A percentile compares a stretch with the other conserved stretches of the same genome.
Evolutionary conservation across 1,140 invertebrate species (phyloP).

Genomic region (Pinna nobilis): DNA sequence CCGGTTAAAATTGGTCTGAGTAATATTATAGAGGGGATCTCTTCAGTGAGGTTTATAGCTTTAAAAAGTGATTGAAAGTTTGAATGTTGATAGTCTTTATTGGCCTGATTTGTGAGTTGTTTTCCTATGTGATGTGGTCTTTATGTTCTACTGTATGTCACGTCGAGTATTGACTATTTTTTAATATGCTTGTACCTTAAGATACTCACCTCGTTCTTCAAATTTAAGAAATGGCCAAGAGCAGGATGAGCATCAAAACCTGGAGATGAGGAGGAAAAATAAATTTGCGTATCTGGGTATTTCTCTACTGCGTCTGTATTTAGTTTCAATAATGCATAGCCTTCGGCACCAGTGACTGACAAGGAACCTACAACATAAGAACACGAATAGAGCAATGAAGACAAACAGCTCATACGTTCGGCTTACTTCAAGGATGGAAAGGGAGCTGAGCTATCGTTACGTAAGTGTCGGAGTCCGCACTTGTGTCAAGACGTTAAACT

Average conservation of each 20-base stretch:
- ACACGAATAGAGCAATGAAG: constrained; percentile 24
- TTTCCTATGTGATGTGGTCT: no score
- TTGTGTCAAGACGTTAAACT: no score
- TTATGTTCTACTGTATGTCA: no score
- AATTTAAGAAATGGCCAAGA: constrained; percentile 1
- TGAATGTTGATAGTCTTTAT: background rate
- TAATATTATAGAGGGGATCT: background rate
- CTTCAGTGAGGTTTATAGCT: background rate
- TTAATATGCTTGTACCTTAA: background rate
- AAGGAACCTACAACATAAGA: background rate
- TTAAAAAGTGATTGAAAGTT: background rate
- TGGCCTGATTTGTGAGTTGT: no score
- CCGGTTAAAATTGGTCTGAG: background rate
- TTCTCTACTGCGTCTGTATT: background rate
- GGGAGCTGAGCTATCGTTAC: no score
- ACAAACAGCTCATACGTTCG: no score
- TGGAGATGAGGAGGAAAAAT: constrained; percentile 7
- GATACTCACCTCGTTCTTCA: constrained; percentile 8
- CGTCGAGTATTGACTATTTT: background rate
- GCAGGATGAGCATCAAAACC: background rate
- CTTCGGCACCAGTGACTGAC: constrained; percentile 19
- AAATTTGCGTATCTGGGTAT: constrained; percentile 28
- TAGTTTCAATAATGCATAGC: constrained; percentile 11
- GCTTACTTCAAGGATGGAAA: no score
- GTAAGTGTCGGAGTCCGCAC: no score